Percentiles rank a stretch among this genome's conserved stretches.
These are phyloP conservation scores for Drosophila subobscura DNA, from an alignment of 1,140 invertebrate genomes.

Conservation along the genomic window DNA sequence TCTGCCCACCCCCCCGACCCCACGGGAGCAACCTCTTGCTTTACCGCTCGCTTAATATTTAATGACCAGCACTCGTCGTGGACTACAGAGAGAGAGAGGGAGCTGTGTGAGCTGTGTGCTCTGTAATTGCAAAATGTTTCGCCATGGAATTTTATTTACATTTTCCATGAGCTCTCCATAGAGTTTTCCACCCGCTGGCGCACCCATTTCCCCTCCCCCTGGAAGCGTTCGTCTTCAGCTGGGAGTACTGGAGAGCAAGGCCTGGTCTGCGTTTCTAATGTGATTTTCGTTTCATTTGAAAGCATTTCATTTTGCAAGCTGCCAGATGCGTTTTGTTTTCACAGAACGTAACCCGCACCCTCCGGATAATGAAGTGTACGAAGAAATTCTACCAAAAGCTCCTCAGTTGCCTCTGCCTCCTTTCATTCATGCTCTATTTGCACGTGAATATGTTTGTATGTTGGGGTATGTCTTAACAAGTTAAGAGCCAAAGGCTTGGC, in stretches of 20 bases:
- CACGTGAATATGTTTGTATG: too few relatives aligned
- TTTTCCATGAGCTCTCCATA: conserved; percentile 63
- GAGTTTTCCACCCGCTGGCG: background rate
- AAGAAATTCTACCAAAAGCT: too few relatives aligned
- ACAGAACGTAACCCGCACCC: background rate
- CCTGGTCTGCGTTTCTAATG: conserved; percentile 36
- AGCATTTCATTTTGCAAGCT: conserved; percentile 42
- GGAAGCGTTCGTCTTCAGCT: too few relatives aligned
- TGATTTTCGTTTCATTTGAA: conserved; percentile 64
- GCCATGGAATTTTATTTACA: conserved; percentile 71
- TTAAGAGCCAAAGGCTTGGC: too few relatives aligned
- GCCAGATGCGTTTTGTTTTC: conserved; percentile 43
- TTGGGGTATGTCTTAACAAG: too few relatives aligned
- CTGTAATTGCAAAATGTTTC: conserved; percentile 68
- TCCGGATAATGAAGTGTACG: too few relatives aligned
- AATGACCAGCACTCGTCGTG: conserved; percentile 54
- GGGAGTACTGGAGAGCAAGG: too few relatives aligned
- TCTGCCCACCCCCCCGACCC: too few relatives aligned
- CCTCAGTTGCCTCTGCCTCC: too few relatives aligned
- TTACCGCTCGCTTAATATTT: conserved; percentile 59
- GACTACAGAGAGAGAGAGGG: background rate
- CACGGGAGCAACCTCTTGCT: background rate
- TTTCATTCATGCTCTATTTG: too few relatives aligned
- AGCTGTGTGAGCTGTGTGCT: conserved; percentile 17
- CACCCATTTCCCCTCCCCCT: too few relatives aligned